Conservation (phyloP, 2,888 invertebrate genomes). For the Falcaria lacertinaria region DNA sequence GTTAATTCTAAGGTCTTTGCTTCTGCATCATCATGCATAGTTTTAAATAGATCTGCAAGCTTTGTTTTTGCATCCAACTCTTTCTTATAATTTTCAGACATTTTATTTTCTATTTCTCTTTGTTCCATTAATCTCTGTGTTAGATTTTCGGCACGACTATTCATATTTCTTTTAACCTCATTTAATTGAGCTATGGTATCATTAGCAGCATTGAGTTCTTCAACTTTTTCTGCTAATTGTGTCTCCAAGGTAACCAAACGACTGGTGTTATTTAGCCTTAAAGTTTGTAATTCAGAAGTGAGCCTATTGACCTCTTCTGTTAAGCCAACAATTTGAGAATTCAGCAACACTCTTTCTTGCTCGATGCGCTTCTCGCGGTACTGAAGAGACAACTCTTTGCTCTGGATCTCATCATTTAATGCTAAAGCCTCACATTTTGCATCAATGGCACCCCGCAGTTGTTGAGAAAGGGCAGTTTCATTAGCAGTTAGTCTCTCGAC, state of each 20-base stretch:
- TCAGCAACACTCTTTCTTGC: conserved; percentile 87
- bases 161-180: conserved; percentile 84
- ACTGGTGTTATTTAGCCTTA: conserved; percentile 84
- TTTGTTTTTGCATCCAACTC: conserved; percentile 93
- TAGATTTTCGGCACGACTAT: conserved; percentile 83
- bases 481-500: conserved; percentile 86
- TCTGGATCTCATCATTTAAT: conserved; percentile 88
- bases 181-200: conserved; percentile 84
- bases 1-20: conserved; percentile 88
- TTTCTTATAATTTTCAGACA: conserved; percentile 86
- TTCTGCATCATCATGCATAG: conserved; percentile 87
- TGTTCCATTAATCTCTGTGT: conserved; percentile 86
- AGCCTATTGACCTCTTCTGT: conserved; percentile 89
- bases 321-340: conserved; percentile 88
- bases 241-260: conserved; percentile 85
- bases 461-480: conserved; percentile 83
- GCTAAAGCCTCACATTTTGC: conserved; percentile 92
- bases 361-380: conserved; percentile 91
- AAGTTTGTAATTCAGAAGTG: conserved; percentile 87
- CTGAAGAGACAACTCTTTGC: conserved; percentile 87
- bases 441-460: conserved; percentile 86
- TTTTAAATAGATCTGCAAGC: conserved; percentile 90
- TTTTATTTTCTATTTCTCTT: conserved; percentile 85
- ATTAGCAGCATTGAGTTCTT: conserved; percentile 87
- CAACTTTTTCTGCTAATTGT: conserved; percentile 87